Evolutionary conservation across 2,797 vertebrate genomes (phyloP).

Genomic region (Propithecus deckenii): DNA sequence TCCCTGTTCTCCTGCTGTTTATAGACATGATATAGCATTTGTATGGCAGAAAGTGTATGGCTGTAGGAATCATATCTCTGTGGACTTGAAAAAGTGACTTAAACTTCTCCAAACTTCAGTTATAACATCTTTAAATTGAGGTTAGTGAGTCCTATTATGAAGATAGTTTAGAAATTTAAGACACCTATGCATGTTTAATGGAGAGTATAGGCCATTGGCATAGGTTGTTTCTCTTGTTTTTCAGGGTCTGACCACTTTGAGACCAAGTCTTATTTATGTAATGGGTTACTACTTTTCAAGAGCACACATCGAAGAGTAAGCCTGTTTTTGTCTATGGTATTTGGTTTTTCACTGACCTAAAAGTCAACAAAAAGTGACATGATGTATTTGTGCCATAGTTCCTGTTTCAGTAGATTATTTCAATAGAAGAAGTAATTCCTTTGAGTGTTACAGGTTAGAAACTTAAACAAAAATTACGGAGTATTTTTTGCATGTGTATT

Average conservation of each 20-base stretch:
- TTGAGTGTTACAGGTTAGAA: neutral
- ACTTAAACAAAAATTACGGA: neutral
- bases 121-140: neutral
- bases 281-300: neutral
- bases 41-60: neutral
- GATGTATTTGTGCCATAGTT: neutral
- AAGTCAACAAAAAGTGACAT: neutral
- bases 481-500: neutral
- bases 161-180: conserved; percentile 10
- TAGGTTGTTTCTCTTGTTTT: neutral
- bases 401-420: neutral
- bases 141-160: neutral
- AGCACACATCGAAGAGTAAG: neutral
- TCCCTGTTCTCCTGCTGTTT: neutral
- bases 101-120: neutral
- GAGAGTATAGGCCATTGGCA: neutral
- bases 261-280: neutral
- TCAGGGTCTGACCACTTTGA: neutral
- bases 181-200: neutral
- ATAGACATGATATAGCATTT: neutral
- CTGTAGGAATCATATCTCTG: neutral
- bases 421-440: neutral
- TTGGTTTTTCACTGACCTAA: conserved; percentile 1
- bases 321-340: neutral
- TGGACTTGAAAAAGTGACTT: neutral